Percentiles rank a stretch among this genome's conserved stretches.
phyloP scores from a whole-genome alignment of 2,113 vertebrate species.

The Trachemys scripta region DNA sequence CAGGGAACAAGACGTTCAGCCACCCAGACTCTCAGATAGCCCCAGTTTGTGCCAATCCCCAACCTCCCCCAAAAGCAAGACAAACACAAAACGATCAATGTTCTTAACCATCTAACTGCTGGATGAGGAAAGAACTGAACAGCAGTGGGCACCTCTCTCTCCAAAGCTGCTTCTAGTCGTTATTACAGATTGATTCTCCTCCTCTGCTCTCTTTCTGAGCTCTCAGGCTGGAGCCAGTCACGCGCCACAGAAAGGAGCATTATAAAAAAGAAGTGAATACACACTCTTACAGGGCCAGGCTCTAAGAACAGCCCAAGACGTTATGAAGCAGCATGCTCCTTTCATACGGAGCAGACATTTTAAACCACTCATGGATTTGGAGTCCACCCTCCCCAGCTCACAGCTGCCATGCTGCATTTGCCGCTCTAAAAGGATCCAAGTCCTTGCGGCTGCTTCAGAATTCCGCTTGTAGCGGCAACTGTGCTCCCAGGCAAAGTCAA shows the following conservation, averaged over 20 bases:
- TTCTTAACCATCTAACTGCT: not conserved
- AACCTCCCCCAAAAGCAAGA: not conserved
- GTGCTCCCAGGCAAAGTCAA: not conserved
- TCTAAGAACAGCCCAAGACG: no score
- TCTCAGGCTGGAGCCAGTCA: accelerated
- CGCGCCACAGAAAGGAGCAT: not conserved
- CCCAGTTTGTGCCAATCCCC: not conserved
- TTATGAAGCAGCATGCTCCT: not conserved
- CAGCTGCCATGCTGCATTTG: accelerated
- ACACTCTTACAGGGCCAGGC: not conserved
- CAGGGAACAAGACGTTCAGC: not conserved
- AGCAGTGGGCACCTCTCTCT: not conserved
- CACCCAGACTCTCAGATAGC: not conserved
- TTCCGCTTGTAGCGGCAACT: not conserved
- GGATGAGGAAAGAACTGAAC: not conserved
- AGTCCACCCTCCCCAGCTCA: not conserved
- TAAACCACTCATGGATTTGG: not conserved
- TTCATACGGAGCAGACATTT: not conserved
- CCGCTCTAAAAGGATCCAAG: not conserved
- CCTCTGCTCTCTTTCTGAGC: not conserved
- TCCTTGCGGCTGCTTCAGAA: not conserved
- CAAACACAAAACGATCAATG: not conserved
- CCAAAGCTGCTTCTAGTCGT: accelerated
- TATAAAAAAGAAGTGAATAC: not conserved
- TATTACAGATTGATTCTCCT: not conserved